phyloP scores from a whole-genome alignment of 2,113 vertebrate genomes.

The Cavia porcellus region DNA sequence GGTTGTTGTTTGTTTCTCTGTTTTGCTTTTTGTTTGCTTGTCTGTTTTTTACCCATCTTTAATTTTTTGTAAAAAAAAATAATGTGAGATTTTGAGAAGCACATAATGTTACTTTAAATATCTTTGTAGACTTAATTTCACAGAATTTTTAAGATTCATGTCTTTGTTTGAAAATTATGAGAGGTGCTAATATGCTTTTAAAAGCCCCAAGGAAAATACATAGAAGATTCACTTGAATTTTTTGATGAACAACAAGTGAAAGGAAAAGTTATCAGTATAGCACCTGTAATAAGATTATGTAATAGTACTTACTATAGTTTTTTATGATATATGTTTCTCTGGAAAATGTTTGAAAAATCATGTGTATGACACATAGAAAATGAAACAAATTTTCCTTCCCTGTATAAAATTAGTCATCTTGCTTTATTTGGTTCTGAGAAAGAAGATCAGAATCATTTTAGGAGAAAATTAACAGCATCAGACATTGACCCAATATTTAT shows the following conservation, averaged over 20 bases:
- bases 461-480: not conserved
- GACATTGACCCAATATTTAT: not conserved
- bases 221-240: not conserved
- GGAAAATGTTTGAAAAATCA: not conserved
- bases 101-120: conserved; percentile 1
- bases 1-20: too few relatives aligned
- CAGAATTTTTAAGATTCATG: not conserved
- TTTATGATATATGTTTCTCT: not conserved
- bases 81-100: not conserved
- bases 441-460: not conserved
- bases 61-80: too few relatives aligned
- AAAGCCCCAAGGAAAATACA: not conserved
- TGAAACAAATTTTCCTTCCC: not conserved
- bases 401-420: not conserved
- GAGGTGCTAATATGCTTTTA: not conserved
- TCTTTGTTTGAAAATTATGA: not conserved
- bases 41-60: too few relatives aligned
- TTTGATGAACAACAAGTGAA: not conserved
- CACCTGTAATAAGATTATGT: not conserved
- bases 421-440: not conserved
- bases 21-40: too few relatives aligned
- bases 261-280: not conserved
- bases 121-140: not conserved
- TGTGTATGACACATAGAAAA: not conserved
- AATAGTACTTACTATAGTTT: not conserved